Evolutionary conservation across 2,113 vertebrate species (phyloP), one percentile per base, ranked within the genome.

Genomic region (Labrus mixtus): DNA sequence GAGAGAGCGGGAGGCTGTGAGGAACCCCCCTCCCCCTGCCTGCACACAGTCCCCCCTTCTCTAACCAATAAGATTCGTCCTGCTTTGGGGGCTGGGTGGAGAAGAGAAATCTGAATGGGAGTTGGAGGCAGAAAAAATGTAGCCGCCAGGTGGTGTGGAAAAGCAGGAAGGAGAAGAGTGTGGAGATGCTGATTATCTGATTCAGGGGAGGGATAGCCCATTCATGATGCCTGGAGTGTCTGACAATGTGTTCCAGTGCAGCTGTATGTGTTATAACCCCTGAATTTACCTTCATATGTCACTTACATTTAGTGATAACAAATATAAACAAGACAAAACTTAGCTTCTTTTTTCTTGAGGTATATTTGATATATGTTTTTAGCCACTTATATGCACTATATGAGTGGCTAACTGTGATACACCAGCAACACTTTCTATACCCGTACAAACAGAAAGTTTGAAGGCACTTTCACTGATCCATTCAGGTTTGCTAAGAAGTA

Each of bases 51-150:
- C 15, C 15, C n/a, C 74, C 10, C 22, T 39, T 56, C 77, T 70
- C 54, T 56, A 41, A 50, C 93, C 92, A 93, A 93, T 93, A 79
- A 77, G 50, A 73, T 59, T 55, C 2, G 13, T 54, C 25, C 36
- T 68, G 68, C 70, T 87, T 82, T 68, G 91, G 85, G 88, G 91
- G 89, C 71, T 76, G 84, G 90, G 68, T 56, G 78, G 65, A 78
- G 53, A 73, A 50, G 45, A 64, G 57, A 22, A 20, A 69, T 82
- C 45, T 69, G 85, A 93, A 89, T 92, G 70, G n/a, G 61, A 45
- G 33, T 56, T 10, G 23, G 65, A 68, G 82, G 69, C 37, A 54
- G 79, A 48, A 69, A 66, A 55, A 64, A 41, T 23, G 58, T 54
- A 71, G 78, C 64, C 51, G 63, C 68, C 68, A 82, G 66, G 80